A percentile compares a stretch with the other conserved stretches of the same genome.
Evolutionary conservation across 1,140 invertebrate species (phyloP).

Genomic region (Drosophila takahashii): DNA sequence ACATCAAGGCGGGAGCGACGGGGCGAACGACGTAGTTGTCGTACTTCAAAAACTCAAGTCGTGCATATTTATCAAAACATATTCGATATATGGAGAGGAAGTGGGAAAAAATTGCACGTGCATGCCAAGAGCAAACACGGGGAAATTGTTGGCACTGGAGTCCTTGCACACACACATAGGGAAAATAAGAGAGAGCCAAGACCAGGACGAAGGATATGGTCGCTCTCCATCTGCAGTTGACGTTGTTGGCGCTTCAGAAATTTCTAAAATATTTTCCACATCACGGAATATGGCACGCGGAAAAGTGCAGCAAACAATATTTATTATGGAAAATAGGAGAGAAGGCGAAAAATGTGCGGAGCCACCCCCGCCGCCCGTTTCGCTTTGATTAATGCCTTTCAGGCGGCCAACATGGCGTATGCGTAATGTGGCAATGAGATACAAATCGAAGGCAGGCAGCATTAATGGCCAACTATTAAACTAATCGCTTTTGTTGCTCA

Average conservation of each 20-base stretch:
- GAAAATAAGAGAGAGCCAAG: conserved; percentile 11
- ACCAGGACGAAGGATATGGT: conserved; percentile 22
- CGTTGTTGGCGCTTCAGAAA: conserved; percentile 42
- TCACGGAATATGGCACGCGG: conserved; percentile 66
- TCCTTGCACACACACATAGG: conserved; percentile 10
- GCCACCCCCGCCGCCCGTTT: neutral
- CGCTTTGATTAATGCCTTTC: conserved; percentile 66
- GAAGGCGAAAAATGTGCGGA: neutral
- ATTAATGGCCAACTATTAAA: conserved; percentile 78
- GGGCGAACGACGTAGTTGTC: conserved; percentile 20
- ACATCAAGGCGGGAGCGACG: conserved; percentile 21
- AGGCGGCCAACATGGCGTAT: conserved; percentile 61
- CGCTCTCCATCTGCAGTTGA: conserved; percentile 46
- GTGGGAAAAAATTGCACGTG: conserved; percentile 71
- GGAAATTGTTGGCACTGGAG: conserved; percentile 57
- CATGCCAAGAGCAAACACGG: conserved; percentile 70
- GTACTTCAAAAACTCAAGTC: conserved; percentile 69
- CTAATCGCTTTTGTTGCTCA: conserved; percentile 67
- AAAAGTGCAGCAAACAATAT: conserved; percentile 70
- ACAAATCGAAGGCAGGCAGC: conserved; percentile 50
- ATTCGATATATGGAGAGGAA: conserved; percentile 57
- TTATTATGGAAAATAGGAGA: conserved; percentile 63
- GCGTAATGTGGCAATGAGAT: conserved; percentile 59
- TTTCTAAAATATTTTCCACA: conserved; percentile 66
- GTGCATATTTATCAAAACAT: conserved; percentile 82